These are phyloP conservation scores for Stegodyphus mimosarum DNA, from an alignment of 1,140 invertebrate species.

Conservation along the genomic window DNA sequence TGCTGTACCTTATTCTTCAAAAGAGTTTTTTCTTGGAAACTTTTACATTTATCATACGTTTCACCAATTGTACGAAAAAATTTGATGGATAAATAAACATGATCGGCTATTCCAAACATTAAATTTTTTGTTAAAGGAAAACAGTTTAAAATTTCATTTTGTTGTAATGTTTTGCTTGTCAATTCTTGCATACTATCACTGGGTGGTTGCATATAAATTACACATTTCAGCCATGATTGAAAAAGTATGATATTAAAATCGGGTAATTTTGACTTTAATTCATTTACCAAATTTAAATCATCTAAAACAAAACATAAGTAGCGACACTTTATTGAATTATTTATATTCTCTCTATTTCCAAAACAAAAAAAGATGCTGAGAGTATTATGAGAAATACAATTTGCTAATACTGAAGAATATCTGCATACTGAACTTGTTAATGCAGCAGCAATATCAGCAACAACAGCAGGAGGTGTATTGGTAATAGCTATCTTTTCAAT, in stretches of 20 bases:
- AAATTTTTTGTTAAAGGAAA: slow-evolving; percentile 23
- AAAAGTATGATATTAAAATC: slow-evolving; percentile 20
- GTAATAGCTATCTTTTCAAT: slow-evolving; percentile 8
- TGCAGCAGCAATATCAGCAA: slow-evolving; percentile 27
- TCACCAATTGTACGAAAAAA: slow-evolving; percentile 36
- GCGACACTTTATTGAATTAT: background rate
- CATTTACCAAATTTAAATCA: background rate
- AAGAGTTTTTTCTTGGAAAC: slow-evolving; percentile 12
- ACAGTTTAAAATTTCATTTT: slow-evolving; percentile 4
- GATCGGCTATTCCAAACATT: background rate
- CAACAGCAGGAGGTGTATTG: slow-evolving; percentile 22
- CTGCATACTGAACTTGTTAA: slow-evolving; percentile 7
- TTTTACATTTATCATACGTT: background rate
- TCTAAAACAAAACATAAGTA: slow-evolving; percentile 30
- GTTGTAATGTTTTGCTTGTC: background rate
- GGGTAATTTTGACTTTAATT: background rate
- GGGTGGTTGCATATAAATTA: background rate
- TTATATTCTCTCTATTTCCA: slow-evolving; percentile 4
- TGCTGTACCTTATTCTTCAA: background rate
- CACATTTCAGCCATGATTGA: slow-evolving; percentile 30
- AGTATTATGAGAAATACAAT: background rate
- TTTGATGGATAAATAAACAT: background rate
- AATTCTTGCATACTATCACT: slow-evolving; percentile 3
- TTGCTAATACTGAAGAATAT: background rate
- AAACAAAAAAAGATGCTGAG: slow-evolving; percentile 17